Evolutionary conservation across 1,140 invertebrate species (phyloP).

Genomic region (Orussus abietinus): DNA sequence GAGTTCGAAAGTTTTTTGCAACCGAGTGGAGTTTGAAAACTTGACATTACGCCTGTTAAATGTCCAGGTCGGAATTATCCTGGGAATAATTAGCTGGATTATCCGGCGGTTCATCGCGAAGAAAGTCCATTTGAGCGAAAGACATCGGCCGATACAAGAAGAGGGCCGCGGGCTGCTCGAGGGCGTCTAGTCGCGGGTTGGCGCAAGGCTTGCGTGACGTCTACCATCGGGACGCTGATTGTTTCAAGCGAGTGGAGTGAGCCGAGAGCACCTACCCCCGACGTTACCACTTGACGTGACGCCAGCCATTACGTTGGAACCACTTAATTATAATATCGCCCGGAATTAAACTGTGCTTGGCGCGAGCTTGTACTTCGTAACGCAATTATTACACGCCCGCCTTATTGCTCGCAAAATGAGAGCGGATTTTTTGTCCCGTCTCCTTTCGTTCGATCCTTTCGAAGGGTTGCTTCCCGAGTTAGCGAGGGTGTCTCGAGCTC

Average conservation of each 20-base stretch:
- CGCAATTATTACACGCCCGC: constrained; percentile 42
- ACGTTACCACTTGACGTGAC: constrained; percentile 49
- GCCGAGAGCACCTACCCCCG: constrained; percentile 39
- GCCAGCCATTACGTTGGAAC: constrained; percentile 50
- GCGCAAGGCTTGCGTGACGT: constrained; percentile 44
- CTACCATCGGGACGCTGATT: constrained; percentile 49
- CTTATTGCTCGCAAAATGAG: constrained; percentile 39
- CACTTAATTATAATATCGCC: constrained; percentile 55
- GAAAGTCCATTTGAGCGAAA: too few relatives aligned
- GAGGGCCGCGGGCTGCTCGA: too few relatives aligned
- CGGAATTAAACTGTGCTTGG: constrained; percentile 51
- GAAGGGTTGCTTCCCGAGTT: too few relatives aligned
- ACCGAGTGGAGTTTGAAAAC: too few relatives aligned
- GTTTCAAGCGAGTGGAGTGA: constrained; percentile 41
- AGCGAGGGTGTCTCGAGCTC: too few relatives aligned
- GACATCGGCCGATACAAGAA: too few relatives aligned
- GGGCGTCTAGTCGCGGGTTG: constrained; percentile 20
- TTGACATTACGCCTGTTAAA: too few relatives aligned
- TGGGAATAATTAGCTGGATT: too few relatives aligned
- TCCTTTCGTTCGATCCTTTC: background rate
- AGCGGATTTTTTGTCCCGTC: constrained; percentile 16
- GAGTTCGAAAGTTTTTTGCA: too few relatives aligned
- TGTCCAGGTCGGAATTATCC: too few relatives aligned
- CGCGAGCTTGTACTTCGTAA: constrained; percentile 49
- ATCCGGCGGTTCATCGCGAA: too few relatives aligned